Percentiles rank a stretch among this genome's conserved stretches.
Conservation (phyloP, 2,888 invertebrate genomes). For the Cistogaster globosa region DNA sequence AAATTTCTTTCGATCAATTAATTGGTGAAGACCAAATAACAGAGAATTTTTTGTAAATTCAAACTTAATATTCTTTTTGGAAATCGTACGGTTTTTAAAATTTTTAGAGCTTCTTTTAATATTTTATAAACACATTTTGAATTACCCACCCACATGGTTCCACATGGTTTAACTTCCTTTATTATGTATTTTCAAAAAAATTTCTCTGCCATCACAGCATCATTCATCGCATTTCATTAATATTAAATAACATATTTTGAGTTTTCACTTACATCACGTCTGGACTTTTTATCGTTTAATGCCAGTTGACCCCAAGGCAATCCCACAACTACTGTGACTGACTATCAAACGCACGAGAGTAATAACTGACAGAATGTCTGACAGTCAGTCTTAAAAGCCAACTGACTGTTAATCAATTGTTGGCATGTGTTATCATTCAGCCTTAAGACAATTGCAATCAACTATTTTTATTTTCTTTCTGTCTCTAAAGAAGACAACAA, state of each 20-base stretch:
- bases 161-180: too few species aligned
- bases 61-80: too few species aligned
- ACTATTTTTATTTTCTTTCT: background rate
- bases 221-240: too few species aligned
- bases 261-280: slow-evolving; percentile 46
- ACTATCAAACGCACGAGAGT: background rate
- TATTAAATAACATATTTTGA: background rate
- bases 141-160: too few species aligned
- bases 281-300: slow-evolving; percentile 55
- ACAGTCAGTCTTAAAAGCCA: slow-evolving; percentile 42
- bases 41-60: too few species aligned
- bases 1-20: too few species aligned
- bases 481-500: slow-evolving; percentile 17
- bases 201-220: too few species aligned
- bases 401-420: slow-evolving; percentile 54
- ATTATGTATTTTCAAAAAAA: too few species aligned
- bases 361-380: slow-evolving; percentile 31
- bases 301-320: slow-evolving; percentile 50
- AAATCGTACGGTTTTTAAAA: too few species aligned
- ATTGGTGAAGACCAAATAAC: too few species aligned
- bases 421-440: slow-evolving; percentile 31
- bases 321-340: background rate
- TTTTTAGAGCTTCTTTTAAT: too few species aligned
- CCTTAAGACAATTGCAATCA: slow-evolving; percentile 43
- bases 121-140: too few species aligned